Conservation (phyloP, 2,797 vertebrate species). For the Acanthopagrus latus region DNA sequence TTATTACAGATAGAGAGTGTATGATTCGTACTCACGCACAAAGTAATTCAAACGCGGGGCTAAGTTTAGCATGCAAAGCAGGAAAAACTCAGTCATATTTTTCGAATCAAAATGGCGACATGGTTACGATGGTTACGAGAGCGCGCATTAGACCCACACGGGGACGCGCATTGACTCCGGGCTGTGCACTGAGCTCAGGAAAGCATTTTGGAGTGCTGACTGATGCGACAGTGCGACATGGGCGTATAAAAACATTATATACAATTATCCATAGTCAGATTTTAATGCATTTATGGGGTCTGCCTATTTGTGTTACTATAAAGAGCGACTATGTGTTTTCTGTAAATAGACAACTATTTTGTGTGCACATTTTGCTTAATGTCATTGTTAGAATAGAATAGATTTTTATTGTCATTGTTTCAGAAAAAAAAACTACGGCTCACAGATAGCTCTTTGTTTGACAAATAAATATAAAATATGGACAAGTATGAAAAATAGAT, state of each 20-base stretch:
- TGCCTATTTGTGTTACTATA: too few relatives aligned
- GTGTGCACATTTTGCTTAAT: too few relatives aligned
- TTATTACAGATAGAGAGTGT: conserved; percentile 24
- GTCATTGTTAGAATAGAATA: too few relatives aligned
- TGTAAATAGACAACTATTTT: too few relatives aligned
- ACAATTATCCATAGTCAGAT: background rate
- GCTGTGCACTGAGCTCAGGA: conserved; percentile 22
- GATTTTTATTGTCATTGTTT: too few relatives aligned
- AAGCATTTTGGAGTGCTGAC: background rate
- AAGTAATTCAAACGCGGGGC: conserved; percentile 62
- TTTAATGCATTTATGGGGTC: background rate
- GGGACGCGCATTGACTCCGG: conserved; percentile 64
- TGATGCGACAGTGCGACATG: conserved; percentile 5
- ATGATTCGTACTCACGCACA: conserved; percentile 50
- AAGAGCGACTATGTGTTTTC: too few relatives aligned
- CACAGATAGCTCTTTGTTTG: too few relatives aligned
- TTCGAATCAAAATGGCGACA: conserved; percentile 91
- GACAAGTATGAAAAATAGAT: too few relatives aligned
- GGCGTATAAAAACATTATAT: background rate
- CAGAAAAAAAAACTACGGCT: too few relatives aligned
- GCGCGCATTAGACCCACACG: conserved; percentile 70
- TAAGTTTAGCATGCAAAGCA: conserved; percentile 82
- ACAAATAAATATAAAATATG: too few relatives aligned
- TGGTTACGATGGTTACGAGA: conserved; percentile 72
- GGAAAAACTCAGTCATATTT: conserved; percentile 87